Conservation (phyloP, 2,113 vertebrate genomes). For the Hippocampus abdominalis region DNA sequence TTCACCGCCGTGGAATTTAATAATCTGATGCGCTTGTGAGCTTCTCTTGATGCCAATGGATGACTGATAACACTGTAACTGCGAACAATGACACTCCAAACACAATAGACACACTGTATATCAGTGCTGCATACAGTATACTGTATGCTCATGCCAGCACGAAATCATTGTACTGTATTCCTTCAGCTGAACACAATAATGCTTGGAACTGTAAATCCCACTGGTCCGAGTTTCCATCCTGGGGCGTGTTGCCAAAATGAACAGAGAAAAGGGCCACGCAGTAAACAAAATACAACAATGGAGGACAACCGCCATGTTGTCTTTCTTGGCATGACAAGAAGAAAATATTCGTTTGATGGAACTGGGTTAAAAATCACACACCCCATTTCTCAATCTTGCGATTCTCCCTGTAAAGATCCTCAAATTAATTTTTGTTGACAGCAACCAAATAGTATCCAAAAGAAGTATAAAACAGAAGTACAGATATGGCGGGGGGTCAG, state of each 20-base stretch:
- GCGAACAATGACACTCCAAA: constrained; percentile 31
- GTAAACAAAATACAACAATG: neutral
- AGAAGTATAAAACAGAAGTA: too few species aligned
- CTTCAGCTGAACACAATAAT: neutral
- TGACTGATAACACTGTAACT: constrained; percentile 22
- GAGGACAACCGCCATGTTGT: neutral
- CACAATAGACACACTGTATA: constrained; percentile 12
- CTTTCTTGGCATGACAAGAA: neutral
- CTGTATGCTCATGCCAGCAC: neutral
- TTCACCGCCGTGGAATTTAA: constrained; percentile 15
- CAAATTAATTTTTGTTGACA: too few species aligned
- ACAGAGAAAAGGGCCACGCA: neutral
- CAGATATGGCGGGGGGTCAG: neutral
- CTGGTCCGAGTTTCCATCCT: neutral
- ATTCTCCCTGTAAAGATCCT: neutral
- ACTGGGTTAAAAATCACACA: neutral
- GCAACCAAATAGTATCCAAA: neutral
- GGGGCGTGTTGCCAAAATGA: neutral
- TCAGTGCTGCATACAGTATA: too few species aligned
- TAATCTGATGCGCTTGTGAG: constrained; percentile 18
- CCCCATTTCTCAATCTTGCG: neutral
- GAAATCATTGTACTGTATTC: neutral
- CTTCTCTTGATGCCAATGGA: constrained; percentile 23
- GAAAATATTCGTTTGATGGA: neutral
- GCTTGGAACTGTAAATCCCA: neutral